Conservation (phyloP, 2,888 invertebrate species). For the Stictocephala bisonia region DNA sequence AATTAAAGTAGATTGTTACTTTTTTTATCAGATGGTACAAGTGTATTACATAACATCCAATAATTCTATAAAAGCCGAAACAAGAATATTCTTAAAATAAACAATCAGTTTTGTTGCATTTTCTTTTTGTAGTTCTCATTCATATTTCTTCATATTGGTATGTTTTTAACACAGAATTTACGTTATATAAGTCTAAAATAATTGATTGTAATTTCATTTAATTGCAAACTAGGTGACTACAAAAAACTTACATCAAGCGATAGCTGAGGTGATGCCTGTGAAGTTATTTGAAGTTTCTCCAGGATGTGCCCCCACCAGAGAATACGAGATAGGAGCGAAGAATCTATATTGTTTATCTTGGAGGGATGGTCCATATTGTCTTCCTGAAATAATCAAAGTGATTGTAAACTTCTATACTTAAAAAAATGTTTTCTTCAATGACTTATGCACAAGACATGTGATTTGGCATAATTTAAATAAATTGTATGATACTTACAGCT, state of each 20-base stretch:
- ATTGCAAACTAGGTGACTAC: too few species aligned
- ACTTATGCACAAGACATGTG: background rate
- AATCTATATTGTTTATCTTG: background rate
- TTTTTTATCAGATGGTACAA: too few species aligned
- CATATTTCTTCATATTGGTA: too few species aligned
- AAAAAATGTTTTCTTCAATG: background rate
- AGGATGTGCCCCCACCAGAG: constrained; percentile 33
- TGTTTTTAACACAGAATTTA: too few species aligned
- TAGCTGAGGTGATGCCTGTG: constrained; percentile 25
- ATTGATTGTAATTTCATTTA: too few species aligned
- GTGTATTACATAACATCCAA: too few species aligned
- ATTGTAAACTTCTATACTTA: background rate
- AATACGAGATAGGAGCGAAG: constrained; percentile 4
- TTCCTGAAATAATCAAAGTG: background rate
- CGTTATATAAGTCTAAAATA: too few species aligned
- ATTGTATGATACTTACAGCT: constrained; percentile 12
- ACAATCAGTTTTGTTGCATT: too few species aligned
- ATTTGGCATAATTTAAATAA: background rate
- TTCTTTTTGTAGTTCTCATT: too few species aligned
- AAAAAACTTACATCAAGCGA: constrained; percentile 16
- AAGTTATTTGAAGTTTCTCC: constrained; percentile 23
- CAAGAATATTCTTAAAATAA: too few species aligned
- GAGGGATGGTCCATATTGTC: background rate
- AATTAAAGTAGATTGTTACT: too few species aligned
- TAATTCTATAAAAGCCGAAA: too few species aligned